These are phyloP conservation scores for Acleris emargana DNA, from an alignment of 2,888 invertebrate species.

Conservation along the genomic window DNA sequence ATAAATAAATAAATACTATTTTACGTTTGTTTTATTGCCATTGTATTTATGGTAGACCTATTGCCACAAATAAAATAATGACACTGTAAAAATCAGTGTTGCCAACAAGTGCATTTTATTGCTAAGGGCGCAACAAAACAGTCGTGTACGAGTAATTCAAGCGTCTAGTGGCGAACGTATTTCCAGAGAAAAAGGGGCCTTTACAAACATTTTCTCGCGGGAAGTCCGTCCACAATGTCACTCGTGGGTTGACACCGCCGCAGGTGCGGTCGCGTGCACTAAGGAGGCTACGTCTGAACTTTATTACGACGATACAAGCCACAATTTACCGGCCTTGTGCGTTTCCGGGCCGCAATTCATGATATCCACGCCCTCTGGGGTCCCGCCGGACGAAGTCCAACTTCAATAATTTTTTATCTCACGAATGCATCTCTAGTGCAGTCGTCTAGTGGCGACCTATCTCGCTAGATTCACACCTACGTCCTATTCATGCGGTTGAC, in stretches of 20 bases:
- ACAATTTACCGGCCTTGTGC: background rate
- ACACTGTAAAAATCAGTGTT: no score
- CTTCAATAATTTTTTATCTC: constrained; percentile 71
- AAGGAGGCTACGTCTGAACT: background rate
- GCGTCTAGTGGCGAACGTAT: constrained; percentile 13
- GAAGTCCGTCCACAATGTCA: constrained; percentile 30
- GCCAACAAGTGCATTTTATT: background rate
- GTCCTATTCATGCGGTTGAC: constrained; percentile 53
- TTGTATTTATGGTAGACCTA: no score
- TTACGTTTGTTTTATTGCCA: no score
- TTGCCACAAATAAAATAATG: no score
- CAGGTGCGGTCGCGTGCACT: background rate
- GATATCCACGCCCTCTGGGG: constrained; percentile 24
- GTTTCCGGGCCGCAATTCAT: constrained; percentile 5
- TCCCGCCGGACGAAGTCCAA: constrained; percentile 57
- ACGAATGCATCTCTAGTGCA: constrained; percentile 61
- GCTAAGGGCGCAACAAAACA: background rate
- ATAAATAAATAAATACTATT: background rate
- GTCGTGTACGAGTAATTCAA: constrained; percentile 5
- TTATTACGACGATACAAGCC: constrained; percentile 8
- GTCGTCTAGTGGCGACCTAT: constrained; percentile 52
- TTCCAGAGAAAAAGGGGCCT: constrained; percentile 25
- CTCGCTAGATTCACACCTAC: constrained; percentile 62
- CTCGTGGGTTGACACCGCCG: background rate
- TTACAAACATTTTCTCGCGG: constrained; percentile 32